phyloP scores from a whole-genome alignment of 1,140 invertebrate species.

The Cepaea nemoralis region DNA sequence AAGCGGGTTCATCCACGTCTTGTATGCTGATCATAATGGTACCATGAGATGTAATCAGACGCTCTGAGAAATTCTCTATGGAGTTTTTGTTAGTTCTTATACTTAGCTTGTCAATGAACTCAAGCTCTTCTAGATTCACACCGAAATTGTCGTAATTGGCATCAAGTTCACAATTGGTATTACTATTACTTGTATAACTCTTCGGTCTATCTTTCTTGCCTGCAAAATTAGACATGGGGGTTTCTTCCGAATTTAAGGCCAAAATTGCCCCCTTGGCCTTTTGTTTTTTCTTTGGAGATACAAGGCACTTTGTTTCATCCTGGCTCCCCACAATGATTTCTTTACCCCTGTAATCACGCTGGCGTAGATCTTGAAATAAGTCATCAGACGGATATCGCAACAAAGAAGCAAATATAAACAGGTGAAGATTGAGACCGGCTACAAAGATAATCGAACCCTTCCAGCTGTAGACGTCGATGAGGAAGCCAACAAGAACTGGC shows the following conservation, averaged over 20 bases:
- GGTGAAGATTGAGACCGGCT: slow-evolving; percentile 85
- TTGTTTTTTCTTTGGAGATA: background rate
- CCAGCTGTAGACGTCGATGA: slow-evolving; percentile 83
- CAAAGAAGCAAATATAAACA: slow-evolving; percentile 53
- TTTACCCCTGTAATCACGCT: background rate
- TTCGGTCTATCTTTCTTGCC: background rate
- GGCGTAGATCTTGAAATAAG: background rate
- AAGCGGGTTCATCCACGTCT: background rate
- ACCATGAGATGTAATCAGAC: background rate
- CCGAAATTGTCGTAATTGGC: slow-evolving; percentile 35
- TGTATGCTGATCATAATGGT: background rate
- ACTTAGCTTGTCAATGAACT: slow-evolving; percentile 29
- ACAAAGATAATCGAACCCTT: slow-evolving; percentile 84
- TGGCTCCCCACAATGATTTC: background rate
- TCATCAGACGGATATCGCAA: slow-evolving; percentile 41
- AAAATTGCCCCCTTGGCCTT: background rate
- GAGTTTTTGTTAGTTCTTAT: slow-evolving; percentile 9
- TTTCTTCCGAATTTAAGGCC: background rate
- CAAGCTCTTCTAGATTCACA: background rate
- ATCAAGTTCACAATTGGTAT: background rate
- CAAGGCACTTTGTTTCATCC: slow-evolving; percentile 1
- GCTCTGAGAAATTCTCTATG: background rate
- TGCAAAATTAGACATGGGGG: no score
- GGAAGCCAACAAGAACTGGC: slow-evolving; percentile 76
- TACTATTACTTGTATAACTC: slow-evolving; percentile 4